These are phyloP conservation scores for Esox lucius DNA, from an alignment of 2,797 vertebrate species.

Conservation along the genomic window DNA sequence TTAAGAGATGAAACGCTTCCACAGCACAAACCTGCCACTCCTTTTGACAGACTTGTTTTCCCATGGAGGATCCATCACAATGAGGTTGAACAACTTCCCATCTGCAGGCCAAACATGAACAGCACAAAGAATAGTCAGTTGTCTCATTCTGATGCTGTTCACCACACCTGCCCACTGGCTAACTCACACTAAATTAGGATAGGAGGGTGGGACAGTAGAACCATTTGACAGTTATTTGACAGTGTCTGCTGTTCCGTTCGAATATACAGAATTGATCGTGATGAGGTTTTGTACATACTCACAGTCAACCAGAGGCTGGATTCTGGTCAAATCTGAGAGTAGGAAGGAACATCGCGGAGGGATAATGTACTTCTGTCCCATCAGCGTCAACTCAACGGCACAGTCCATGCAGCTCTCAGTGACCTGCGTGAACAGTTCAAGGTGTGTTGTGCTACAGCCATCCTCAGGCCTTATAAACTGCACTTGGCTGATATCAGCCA, in stretches of 20 bases:
- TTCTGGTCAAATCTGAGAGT: slow-evolving; percentile 87
- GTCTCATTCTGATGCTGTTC: too few species aligned
- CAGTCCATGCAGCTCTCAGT: slow-evolving; percentile 74
- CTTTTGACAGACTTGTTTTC: slow-evolving; percentile 97
- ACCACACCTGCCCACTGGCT: too few species aligned
- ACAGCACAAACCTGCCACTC: slow-evolving; percentile 80
- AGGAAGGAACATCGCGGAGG: slow-evolving; percentile 86
- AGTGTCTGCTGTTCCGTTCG: not conserved
- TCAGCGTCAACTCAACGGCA: slow-evolving; percentile 74
- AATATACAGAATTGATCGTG: not conserved
- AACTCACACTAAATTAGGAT: too few species aligned
- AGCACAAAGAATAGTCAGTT: slow-evolving; percentile 23
- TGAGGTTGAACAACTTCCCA: slow-evolving; percentile 81
- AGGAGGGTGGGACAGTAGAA: too few species aligned
- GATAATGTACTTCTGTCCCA: slow-evolving; percentile 88
- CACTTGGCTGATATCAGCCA: slow-evolving; percentile 54
- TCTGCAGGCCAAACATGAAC: slow-evolving; percentile 60
- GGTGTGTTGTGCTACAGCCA: slow-evolving; percentile 51
- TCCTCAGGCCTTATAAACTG: slow-evolving; percentile 57
- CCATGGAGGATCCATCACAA: slow-evolving; percentile 95
- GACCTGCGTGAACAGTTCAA: slow-evolving; percentile 80
- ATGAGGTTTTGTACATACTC: slow-evolving; percentile 62
- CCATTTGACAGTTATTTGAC: too few species aligned
- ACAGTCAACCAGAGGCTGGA: slow-evolving; percentile 85
- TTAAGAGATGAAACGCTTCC: too few species aligned